phyloP scores from a whole-genome alignment of 2,797 vertebrate species.

The Enteromius paludinosus region DNA sequence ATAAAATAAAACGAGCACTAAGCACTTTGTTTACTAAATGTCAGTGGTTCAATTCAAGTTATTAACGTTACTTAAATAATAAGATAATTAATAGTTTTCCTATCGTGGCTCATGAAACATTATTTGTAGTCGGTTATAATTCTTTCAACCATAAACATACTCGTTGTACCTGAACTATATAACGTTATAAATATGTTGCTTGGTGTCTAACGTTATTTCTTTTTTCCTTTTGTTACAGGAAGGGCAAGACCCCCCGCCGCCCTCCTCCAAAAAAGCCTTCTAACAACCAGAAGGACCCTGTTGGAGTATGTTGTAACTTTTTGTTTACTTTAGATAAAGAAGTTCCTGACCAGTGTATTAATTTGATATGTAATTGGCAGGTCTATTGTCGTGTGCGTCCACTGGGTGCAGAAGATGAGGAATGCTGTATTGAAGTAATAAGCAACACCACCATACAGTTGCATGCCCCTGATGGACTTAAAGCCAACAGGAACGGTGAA shows the following conservation, averaged over 20 bases:
- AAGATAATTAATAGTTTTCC: not conserved
- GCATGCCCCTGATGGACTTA: constrained; percentile 89
- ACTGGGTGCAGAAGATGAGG: constrained; percentile 78
- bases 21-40: not conserved
- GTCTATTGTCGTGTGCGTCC: constrained; percentile 94
- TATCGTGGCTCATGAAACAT: not conserved
- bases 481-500: constrained; percentile 88
- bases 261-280: constrained; percentile 78
- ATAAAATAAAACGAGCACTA: no score
- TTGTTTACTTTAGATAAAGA: not conserved
- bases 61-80: no score
- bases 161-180: not conserved
- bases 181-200: not conserved
- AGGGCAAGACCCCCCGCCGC: constrained; percentile 82
- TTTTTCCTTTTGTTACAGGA: constrained; percentile 68
- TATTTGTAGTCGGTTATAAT: not conserved
- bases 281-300: constrained; percentile 88
- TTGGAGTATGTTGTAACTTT: constrained; percentile 83
- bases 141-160: not conserved
- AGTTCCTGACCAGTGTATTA: not conserved
- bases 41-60: not conserved
- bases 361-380: constrained; percentile 66
- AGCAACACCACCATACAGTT: constrained; percentile 88
- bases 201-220: not conserved
- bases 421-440: constrained; percentile 93